Conservation (phyloP, 2,113 vertebrate species). For the Etia nguti region DNA sequence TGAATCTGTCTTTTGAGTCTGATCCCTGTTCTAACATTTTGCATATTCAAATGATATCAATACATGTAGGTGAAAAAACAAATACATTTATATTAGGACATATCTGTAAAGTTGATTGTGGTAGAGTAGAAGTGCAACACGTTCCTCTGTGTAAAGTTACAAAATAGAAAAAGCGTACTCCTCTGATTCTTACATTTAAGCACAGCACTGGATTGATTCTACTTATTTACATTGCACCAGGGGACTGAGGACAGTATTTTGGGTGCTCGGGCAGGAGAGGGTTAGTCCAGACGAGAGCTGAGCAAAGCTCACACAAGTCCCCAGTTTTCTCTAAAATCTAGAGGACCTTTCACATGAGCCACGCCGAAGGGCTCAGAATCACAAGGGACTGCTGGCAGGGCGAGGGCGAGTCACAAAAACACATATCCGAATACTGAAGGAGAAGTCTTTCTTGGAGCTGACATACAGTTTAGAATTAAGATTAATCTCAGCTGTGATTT, state of each 20-base stretch:
- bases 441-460: not conserved
- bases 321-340: not conserved
- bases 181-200: not conserved
- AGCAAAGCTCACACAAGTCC: constrained; percentile 7
- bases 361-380: not conserved
- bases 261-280: not conserved
- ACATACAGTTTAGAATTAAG: not conserved
- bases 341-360: not conserved
- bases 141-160: not conserved
- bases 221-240: not conserved
- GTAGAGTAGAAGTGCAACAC: not conserved
- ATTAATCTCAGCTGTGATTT: not conserved
- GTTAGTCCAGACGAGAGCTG: not conserved
- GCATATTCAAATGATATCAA: not conserved
- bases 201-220: fast-evolving
- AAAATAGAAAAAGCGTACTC: not conserved
- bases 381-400: not conserved
- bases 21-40: not conserved
- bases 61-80: not conserved
- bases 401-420: not conserved
- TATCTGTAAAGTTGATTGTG: not conserved
- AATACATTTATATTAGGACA: not conserved
- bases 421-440: not conserved
- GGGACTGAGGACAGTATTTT: not conserved
- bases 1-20: not conserved